Conservation (phyloP, 2,113 vertebrate genomes). For the Microtus richardsoni region DNA sequence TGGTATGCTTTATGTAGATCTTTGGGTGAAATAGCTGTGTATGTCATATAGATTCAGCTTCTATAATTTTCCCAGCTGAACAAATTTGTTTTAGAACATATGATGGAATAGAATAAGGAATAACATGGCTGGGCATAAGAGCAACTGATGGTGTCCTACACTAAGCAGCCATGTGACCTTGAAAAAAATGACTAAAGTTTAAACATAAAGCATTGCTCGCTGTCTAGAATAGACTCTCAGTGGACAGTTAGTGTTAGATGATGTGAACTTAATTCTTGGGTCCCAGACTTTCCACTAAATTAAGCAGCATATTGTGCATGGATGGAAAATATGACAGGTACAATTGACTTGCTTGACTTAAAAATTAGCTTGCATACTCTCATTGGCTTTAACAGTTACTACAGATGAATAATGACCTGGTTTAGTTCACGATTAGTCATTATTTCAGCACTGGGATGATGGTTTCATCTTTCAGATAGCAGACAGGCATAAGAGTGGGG, state of each 20-base stretch:
- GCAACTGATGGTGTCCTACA: background rate
- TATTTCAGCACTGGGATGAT: constrained; percentile 7
- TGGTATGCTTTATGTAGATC: background rate
- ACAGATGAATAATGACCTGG: constrained; percentile 18
- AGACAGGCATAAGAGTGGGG: background rate
- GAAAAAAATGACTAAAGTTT: constrained; percentile 69
- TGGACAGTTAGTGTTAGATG: constrained; percentile 63
- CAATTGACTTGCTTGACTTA: constrained; percentile 14
- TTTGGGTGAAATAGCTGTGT: constrained; percentile 6
- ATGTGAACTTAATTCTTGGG: constrained; percentile 41
- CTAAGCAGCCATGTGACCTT: constrained; percentile 67
- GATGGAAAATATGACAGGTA: constrained; percentile 47
- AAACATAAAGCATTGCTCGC: constrained; percentile 51
- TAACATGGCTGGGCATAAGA: background rate
- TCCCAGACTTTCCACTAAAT: constrained; percentile 50
- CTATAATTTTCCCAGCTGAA: background rate
- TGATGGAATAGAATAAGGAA: constrained; percentile 43
- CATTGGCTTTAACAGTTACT: background rate
- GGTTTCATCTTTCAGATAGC: background rate
- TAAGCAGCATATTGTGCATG: constrained; percentile 42
- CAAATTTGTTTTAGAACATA: background rate
- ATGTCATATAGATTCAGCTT: background rate
- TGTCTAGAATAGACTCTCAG: constrained; percentile 35
- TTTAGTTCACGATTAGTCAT: background rate
- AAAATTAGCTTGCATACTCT: constrained; percentile 10